Percentiles rank a stretch among this genome's conserved stretches.
These are phyloP conservation scores for Caenorhabditis doughertyi DNA, from an alignment of 2,888 invertebrate species.

Conservation along the genomic window DNA sequence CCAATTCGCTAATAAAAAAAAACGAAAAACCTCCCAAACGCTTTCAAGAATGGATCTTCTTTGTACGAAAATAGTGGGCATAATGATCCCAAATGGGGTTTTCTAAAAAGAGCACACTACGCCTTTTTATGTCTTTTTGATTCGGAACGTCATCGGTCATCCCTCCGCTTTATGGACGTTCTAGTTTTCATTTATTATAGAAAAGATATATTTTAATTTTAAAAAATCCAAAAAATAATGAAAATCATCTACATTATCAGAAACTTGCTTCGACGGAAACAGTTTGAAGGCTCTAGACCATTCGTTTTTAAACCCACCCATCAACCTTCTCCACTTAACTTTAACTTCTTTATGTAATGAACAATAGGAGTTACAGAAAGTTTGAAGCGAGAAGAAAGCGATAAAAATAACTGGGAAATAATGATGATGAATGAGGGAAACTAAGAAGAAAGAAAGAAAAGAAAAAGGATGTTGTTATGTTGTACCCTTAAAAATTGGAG, in stretches of 20 bases:
- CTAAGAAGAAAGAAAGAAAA: constrained; percentile 14
- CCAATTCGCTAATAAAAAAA: too few relatives aligned
- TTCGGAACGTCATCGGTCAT: constrained; percentile 42
- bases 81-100: constrained; percentile 2
- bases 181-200: too few relatives aligned
- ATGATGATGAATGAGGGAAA: constrained; percentile 14
- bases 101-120: neutral
- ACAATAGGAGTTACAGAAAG: constrained; percentile 46
- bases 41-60: too few relatives aligned
- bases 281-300: neutral
- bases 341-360: neutral
- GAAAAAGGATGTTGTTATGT: neutral
- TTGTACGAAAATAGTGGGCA: too few relatives aligned
- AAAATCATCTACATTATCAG: neutral
- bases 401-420: constrained; percentile 42
- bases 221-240: too few relatives aligned
- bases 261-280: neutral
- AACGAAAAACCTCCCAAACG: too few relatives aligned
- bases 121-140: constrained; percentile 26
- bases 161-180: too few relatives aligned
- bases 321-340: neutral
- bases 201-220: too few relatives aligned
- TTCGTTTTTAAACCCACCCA: neutral
- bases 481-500: constrained; percentile 45
- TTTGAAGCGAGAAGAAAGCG: constrained; percentile 37